Evolutionary conservation across 2,888 invertebrate genomes (phyloP).

Genomic region (Sphaeridia pumilis): DNA sequence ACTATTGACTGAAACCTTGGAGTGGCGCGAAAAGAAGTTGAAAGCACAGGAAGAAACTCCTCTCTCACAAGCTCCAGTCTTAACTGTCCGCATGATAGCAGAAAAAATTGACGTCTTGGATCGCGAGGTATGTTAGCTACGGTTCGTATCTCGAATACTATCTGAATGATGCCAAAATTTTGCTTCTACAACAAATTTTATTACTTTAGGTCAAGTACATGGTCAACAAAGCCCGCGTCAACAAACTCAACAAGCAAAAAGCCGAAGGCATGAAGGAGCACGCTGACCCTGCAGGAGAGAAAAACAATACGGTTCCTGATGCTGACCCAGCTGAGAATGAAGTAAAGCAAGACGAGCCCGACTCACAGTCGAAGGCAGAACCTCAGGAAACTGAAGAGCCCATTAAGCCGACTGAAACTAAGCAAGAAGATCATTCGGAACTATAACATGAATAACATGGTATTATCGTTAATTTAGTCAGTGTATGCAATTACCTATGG

Average conservation of each 20-base stretch:
- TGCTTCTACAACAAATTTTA: neutral
- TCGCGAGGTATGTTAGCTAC: slow-evolving; percentile 72
- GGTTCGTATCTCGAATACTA: too few relatives aligned
- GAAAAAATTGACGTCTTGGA: slow-evolving; percentile 79
- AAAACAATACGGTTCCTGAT: slow-evolving; percentile 38
- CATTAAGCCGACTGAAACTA: slow-evolving; percentile 18
- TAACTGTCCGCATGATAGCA: slow-evolving; percentile 69
- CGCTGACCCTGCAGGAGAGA: slow-evolving; percentile 22
- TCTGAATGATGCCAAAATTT: too few relatives aligned
- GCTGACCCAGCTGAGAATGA: slow-evolving; percentile 41
- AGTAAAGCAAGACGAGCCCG: slow-evolving; percentile 37
- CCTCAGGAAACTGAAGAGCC: too few relatives aligned
- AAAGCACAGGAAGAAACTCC: slow-evolving; percentile 42
- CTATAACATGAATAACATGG: too few relatives aligned
- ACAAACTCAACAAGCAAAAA: slow-evolving; percentile 36
- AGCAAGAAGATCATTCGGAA: slow-evolving; percentile 15
- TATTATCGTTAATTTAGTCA: too few relatives aligned
- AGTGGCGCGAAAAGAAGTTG: slow-evolving; percentile 46
- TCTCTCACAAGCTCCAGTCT: slow-evolving; percentile 57
- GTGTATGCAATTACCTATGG: too few relatives aligned
- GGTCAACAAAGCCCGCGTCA: slow-evolving; percentile 65
- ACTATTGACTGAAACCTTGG: slow-evolving; percentile 64
- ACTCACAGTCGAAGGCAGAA: slow-evolving; percentile 32
- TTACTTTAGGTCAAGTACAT: slow-evolving; percentile 58
- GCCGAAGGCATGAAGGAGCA: slow-evolving; percentile 36